Evolutionary conservation across 2,113 vertebrate species (phyloP).

Genomic region (Crocuta crocuta): DNA sequence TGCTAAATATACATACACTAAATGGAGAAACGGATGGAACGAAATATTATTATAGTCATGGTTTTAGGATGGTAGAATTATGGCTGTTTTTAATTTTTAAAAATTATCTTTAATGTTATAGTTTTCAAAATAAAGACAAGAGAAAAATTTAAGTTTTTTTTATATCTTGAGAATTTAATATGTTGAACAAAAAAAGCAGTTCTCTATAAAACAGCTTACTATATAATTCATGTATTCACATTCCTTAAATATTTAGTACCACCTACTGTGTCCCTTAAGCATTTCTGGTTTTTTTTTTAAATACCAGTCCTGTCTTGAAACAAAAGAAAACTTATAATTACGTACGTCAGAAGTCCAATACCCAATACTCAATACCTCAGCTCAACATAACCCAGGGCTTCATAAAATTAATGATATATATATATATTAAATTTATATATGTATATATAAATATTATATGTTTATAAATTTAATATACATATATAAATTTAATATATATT

Average conservation of each 20-base stretch:
- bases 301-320: background rate
- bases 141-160: background rate
- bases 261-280: background rate
- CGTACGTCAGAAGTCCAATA: background rate
- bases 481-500: too few species aligned
- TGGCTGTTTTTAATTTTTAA: background rate
- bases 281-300: background rate
- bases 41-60: background rate
- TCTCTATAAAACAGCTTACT: background rate
- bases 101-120: background rate
- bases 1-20: slow-evolving; percentile 38
- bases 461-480: too few species aligned
- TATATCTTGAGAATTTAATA: background rate
- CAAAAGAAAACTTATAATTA: background rate
- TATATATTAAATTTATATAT: background rate
- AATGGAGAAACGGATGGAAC: background rate
- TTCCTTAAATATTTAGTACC: slow-evolving; percentile 10
- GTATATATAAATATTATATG: too few species aligned
- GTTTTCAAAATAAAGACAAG: slow-evolving; percentile 9
- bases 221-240: background rate
- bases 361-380: background rate
- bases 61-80: background rate
- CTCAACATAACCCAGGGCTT: background rate
- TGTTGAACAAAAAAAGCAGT: background rate
- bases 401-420: background rate